phyloP scores from a whole-genome alignment of 2,113 vertebrate species.

The Nothobranchius kuhntae region DNA sequence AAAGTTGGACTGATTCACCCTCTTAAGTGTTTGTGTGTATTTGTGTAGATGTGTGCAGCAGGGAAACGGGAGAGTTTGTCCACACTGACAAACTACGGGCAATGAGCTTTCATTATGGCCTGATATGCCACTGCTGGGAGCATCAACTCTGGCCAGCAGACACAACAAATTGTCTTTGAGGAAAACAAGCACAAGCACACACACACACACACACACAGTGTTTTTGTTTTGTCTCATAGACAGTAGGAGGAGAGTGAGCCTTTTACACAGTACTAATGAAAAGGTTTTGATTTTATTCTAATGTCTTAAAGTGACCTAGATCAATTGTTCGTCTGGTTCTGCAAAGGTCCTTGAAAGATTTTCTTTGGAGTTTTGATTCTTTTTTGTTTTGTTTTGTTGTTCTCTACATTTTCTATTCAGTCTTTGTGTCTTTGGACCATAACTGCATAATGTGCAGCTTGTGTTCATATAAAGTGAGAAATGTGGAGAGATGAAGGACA shows the following conservation, averaged over 20 bases:
- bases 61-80: constrained; percentile 47
- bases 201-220: not conserved
- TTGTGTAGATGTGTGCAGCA: constrained; percentile 12
- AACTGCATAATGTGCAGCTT: too few relatives aligned
- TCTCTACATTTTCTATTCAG: not conserved
- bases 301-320: not conserved
- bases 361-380: not conserved
- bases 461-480: not conserved
- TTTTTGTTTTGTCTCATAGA: not conserved
- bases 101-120: constrained; percentile 60
- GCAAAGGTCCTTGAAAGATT: not conserved
- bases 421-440: not conserved
- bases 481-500: not conserved
- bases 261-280: not conserved
- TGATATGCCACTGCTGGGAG: constrained; percentile 61
- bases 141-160: constrained; percentile 52
- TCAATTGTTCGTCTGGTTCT: not conserved
- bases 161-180: constrained; percentile 14
- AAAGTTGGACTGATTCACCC: constrained; percentile 54
- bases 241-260: not conserved
- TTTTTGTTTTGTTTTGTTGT: not conserved
- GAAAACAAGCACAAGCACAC: not conserved
- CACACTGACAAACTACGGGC: constrained; percentile 63
- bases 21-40: constrained; percentile 49
- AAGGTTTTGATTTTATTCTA: not conserved